These are phyloP conservation scores for Pachliopta kotzebuea DNA, from an alignment of 2,888 invertebrate genomes.

Conservation along the genomic window DNA sequence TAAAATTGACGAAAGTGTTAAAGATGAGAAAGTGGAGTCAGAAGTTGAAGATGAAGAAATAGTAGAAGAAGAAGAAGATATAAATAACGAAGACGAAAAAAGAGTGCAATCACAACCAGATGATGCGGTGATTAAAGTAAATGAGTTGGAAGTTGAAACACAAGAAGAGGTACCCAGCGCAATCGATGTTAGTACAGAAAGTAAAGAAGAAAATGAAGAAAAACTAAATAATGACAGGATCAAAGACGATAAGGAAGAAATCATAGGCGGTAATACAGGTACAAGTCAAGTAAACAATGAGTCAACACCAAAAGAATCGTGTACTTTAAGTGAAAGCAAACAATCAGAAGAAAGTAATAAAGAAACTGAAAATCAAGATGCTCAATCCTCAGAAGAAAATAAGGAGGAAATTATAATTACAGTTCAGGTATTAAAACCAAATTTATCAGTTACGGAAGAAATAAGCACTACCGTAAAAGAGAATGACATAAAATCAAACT, in stretches of 20 bases:
- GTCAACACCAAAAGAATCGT: slow-evolving; percentile 26
- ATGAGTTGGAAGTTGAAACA: slow-evolving; percentile 34
- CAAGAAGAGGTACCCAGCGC: slow-evolving; percentile 32
- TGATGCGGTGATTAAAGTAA: neutral
- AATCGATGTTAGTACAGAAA: slow-evolving; percentile 29
- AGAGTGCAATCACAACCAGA: slow-evolving; percentile 30
- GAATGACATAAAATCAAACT: slow-evolving; percentile 32
- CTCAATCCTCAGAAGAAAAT: slow-evolving; percentile 26
- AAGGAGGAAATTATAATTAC: slow-evolving; percentile 33
- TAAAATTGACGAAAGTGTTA: slow-evolving; percentile 32
- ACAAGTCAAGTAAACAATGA: slow-evolving; percentile 38
- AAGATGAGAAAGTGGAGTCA: slow-evolving; percentile 26
- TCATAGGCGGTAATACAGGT: slow-evolving; percentile 38
- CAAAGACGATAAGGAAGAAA: slow-evolving; percentile 35
- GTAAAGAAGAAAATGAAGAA: slow-evolving; percentile 32
- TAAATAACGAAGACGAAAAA: slow-evolving; percentile 19
- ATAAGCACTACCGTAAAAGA: slow-evolving; percentile 22
- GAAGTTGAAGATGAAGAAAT: slow-evolving; percentile 31
- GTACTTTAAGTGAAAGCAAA: slow-evolving; percentile 33
- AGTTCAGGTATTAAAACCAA: slow-evolving; percentile 33
- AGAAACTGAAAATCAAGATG: slow-evolving; percentile 33
- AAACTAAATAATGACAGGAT: slow-evolving; percentile 27
- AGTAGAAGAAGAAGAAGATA: slow-evolving; percentile 31
- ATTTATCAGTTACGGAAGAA: slow-evolving; percentile 33
- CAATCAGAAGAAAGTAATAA: slow-evolving; percentile 24